These are phyloP conservation scores for Alitta virens DNA, from an alignment of 2,888 invertebrate species.

Conservation along the genomic window DNA sequence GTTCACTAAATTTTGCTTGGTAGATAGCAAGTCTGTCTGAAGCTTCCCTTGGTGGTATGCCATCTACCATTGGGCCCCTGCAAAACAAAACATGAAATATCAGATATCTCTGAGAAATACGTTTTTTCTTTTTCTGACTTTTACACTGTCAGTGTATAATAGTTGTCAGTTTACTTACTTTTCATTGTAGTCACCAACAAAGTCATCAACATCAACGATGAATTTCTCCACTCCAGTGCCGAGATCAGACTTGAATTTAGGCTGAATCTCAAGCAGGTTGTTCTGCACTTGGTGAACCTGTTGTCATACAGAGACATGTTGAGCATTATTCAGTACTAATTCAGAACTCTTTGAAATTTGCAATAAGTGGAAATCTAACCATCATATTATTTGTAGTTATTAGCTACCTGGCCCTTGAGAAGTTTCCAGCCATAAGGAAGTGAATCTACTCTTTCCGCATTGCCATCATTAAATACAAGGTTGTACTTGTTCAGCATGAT, in stretches of 20 bases:
- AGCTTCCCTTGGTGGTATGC: conserved; percentile 87
- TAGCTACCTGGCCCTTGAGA: conserved; percentile 56
- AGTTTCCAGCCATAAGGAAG: conserved; percentile 86
- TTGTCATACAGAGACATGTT: not conserved
- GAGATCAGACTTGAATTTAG: conserved; percentile 84
- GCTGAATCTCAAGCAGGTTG: conserved; percentile 77
- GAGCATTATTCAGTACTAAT: too few species aligned
- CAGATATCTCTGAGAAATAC: too few species aligned
- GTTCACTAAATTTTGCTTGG: conserved; percentile 83
- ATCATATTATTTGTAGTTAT: too few species aligned
- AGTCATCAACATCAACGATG: conserved; percentile 65
- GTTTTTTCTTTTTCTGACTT: too few species aligned
- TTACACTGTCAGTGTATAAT: not conserved
- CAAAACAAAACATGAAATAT: not conserved
- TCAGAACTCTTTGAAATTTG: too few species aligned
- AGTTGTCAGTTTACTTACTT: conserved; percentile 33
- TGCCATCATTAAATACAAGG: conserved; percentile 82
- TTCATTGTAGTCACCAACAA: conserved; percentile 56
- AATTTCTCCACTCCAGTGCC: conserved; percentile 78
- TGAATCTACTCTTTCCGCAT: conserved; percentile 88
- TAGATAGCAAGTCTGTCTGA: conserved; percentile 82
- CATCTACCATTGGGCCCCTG: conserved; percentile 89
- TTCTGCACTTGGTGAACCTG: conserved; percentile 67
- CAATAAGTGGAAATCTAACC: too few species aligned
- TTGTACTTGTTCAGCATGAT: conserved; percentile 85